Percentiles rank a stretch among this genome's conserved stretches.
These are phyloP conservation scores for Yponomeuta sedellus DNA, from an alignment of 2,888 invertebrate species.

Conservation along the genomic window DNA sequence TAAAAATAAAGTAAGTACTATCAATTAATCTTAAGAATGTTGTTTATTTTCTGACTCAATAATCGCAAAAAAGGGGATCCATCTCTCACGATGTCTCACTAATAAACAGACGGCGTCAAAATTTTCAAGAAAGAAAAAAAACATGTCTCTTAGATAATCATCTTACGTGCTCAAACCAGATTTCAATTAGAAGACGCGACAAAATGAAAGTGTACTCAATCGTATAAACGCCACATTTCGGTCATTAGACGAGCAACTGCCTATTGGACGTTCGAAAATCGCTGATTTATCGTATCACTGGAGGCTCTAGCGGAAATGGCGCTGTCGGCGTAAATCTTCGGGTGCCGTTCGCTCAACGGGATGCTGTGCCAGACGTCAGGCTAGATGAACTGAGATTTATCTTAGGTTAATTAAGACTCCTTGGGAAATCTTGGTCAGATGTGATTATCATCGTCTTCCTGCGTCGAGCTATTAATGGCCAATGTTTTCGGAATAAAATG, in stretches of 20 bases:
- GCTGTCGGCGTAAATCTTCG: slow-evolving; percentile 1
- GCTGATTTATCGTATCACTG: neutral
- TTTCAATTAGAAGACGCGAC: neutral
- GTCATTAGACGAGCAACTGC: neutral
- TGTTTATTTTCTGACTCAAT: too few relatives aligned
- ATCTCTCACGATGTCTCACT: too few relatives aligned
- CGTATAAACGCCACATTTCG: neutral
- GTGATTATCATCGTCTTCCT: too few relatives aligned
- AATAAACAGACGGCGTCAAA: too few relatives aligned
- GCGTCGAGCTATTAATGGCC: too few relatives aligned
- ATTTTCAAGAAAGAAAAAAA: too few relatives aligned
- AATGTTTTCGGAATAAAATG: too few relatives aligned
- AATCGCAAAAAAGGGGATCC: too few relatives aligned
- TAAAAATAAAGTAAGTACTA: too few relatives aligned
- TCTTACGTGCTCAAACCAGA: neutral
- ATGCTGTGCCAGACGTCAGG: neutral
- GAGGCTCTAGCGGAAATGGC: neutral
- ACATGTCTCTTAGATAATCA: neutral
- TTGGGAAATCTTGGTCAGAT: too few relatives aligned
- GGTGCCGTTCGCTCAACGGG: slow-evolving; percentile 1
- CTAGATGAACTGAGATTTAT: neutral
- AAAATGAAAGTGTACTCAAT: neutral
- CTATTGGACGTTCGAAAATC: neutral
- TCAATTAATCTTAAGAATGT: too few relatives aligned
- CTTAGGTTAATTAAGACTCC: neutral